A percentile compares a stretch with the other conserved stretches of the same genome.
These are phyloP conservation scores for Germaria angustata DNA, from an alignment of 2,888 invertebrate species.

Conservation along the genomic window DNA sequence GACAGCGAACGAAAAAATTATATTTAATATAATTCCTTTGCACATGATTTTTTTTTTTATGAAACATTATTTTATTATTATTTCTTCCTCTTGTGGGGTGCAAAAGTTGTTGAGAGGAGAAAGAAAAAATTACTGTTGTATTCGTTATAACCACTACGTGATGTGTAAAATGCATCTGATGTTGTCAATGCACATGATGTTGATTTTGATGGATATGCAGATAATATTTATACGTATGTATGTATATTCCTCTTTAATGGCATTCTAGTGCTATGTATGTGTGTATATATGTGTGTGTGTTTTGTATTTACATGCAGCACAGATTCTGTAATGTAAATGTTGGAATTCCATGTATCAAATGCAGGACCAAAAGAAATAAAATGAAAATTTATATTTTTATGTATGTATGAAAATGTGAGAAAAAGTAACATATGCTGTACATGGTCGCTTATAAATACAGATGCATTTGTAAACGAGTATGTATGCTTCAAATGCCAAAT, in stretches of 20 bases:
- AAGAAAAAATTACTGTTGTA: not conserved
- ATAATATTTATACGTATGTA: constrained; percentile 39
- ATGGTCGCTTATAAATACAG: constrained; percentile 2
- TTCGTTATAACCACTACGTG: constrained; percentile 57
- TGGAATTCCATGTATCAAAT: constrained; percentile 33
- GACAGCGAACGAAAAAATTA: not conserved
- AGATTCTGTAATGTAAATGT: constrained; percentile 33
- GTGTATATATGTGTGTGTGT: too few relatives aligned
- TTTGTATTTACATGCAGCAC: not conserved
- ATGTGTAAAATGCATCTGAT: constrained; percentile 59
- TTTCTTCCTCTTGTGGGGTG: too few relatives aligned
- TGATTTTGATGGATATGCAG: constrained; percentile 64
- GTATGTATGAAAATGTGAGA: constrained; percentile 19
- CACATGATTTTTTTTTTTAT: constrained; percentile 26
- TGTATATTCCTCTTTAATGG: not conserved
- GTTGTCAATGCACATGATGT: constrained; percentile 63
- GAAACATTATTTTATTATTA: constrained; percentile 7
- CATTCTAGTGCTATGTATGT: too few relatives aligned
- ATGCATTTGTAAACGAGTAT: not conserved
- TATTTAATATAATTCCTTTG: constrained; percentile 29
- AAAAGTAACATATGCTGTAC: constrained; percentile 36
- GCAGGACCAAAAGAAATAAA: constrained; percentile 27
- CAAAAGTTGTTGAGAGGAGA: not conserved
- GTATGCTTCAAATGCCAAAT: not conserved
- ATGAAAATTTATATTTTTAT: constrained; percentile 3